Evolutionary conservation across 2,113 vertebrate species (phyloP).

Genomic region (Puma concolor): DNA sequence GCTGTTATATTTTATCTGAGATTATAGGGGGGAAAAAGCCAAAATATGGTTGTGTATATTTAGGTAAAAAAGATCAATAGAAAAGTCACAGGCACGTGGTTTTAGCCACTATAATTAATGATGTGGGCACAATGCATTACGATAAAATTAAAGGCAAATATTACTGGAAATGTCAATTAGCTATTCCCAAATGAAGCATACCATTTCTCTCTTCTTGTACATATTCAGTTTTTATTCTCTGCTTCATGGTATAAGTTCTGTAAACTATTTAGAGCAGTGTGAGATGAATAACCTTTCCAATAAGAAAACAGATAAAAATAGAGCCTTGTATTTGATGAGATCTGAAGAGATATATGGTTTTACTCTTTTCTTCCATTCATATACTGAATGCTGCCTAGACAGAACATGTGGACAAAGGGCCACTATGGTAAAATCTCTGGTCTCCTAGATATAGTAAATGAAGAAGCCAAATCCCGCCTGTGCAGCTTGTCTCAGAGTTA

Average conservation of each 20-base stretch:
- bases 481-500: not conserved
- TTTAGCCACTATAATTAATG: conserved; percentile 32
- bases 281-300: not conserved
- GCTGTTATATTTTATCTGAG: not conserved
- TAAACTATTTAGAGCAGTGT: conserved; percentile 38
- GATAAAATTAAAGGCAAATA: conserved; percentile 57
- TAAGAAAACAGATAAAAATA: not conserved
- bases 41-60: not conserved
- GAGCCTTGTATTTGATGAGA: not conserved
- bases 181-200: conserved; percentile 41
- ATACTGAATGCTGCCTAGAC: not conserved
- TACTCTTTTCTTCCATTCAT: not conserved
- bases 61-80: conserved; percentile 1
- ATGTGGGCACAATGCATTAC: not conserved
- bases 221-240: conserved; percentile 17
- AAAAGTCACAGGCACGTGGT: not conserved
- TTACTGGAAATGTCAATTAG: conserved; percentile 64
- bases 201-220: conserved; percentile 22
- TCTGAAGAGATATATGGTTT: not conserved
- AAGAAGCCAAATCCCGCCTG: not conserved
- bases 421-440: not conserved
- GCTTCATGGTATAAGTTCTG: not conserved
- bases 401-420: not conserved
- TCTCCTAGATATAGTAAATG: not conserved
- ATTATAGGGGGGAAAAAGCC: not conserved